Evolutionary conservation across 2,888 invertebrate species (phyloP).

Genomic region (Helleia helle): DNA sequence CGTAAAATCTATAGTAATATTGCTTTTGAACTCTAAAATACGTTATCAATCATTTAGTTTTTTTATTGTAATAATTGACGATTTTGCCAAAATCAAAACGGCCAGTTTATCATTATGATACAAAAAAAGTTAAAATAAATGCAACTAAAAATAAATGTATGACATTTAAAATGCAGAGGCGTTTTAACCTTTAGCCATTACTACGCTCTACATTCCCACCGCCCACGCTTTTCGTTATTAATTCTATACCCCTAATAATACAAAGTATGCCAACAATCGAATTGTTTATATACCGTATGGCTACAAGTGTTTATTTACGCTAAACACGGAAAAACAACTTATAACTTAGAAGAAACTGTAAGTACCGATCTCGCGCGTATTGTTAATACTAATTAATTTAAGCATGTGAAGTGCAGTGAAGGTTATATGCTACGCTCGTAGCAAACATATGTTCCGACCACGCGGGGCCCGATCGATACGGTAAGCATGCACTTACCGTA

Average conservation of each 20-base stretch:
- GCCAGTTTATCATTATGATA: too few species aligned
- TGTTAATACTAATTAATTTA: too few species aligned
- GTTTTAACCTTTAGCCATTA: slow-evolving; percentile 1
- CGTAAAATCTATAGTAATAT: too few species aligned
- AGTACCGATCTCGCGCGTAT: too few species aligned
- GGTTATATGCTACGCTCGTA: slow-evolving; percentile 34
- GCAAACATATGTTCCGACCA: slow-evolving; percentile 64
- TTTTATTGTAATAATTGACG: too few species aligned
- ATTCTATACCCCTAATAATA: not conserved
- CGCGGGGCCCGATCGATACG: slow-evolving; percentile 60
- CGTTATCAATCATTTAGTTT: too few species aligned
- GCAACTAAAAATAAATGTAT: slow-evolving; percentile 8
- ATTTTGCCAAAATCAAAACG: too few species aligned
- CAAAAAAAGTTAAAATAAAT: too few species aligned
- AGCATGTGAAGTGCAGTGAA: too few species aligned
- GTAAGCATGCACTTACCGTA: slow-evolving; percentile 66
- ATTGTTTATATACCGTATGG: slow-evolving; percentile 19
- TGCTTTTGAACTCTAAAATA: too few species aligned
- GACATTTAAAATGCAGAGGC: not conserved
- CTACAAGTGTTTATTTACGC: slow-evolving; percentile 66
- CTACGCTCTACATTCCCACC: not conserved
- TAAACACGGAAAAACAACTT: slow-evolving; percentile 21
- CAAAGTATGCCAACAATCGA: not conserved
- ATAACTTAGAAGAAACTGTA: too few species aligned
- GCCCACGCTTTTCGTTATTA: not conserved